Base-by-base conservation (phyloP, 2,113 vertebrate genomes). In the Hemichromis elongatus region DNA sequence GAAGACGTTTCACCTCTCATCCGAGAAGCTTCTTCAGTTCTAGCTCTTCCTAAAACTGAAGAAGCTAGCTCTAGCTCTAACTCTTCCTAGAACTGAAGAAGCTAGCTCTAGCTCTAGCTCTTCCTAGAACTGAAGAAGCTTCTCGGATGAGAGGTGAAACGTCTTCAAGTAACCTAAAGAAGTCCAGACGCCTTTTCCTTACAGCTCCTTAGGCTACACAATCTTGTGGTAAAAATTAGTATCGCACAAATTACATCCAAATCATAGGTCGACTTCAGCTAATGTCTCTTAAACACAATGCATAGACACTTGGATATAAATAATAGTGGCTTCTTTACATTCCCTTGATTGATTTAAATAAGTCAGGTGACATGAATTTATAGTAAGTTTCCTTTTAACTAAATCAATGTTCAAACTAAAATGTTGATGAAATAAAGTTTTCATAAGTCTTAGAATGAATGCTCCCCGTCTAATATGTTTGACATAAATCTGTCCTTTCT, bases 401-500 rank as follows among this genome's bases (percentile, higher is more conserved):
- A 26, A 5, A 16, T 3, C 10, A 14, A 45, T 70, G 3, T 28
- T 70, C 0, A 70, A 70, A 45, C 37, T 24, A 50, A 50, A 45
- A 45, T 26, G 13, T 45, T 24, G 37, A 45, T 26, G 5, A 61
- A 61, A 61, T 12, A 35, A 70, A 21, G 66, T 45, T 70, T 70
- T 47, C 40, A 45, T 26, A 40, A 21, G 35, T 63, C 30, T 63
- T 30, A 26, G n/a, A n/a, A 7, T 73, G 9, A 45, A 47, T 7
- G 35, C 26, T 28, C 1, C 2, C 55, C 2, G 3, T 33, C 18
- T 13, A n/a, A 18, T 1, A 42, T 26, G 21, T 33, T 63, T 26
- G 81, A 78, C 26, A 5, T 16, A 7, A 61, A 35, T 59, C n/a
- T 73, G 6, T 47, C 82, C 18, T 90, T 56, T 94, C 56, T 89